Evolutionary conservation across 1,140 invertebrate species (phyloP).

Genomic region (Cryptotermes secundus): DNA sequence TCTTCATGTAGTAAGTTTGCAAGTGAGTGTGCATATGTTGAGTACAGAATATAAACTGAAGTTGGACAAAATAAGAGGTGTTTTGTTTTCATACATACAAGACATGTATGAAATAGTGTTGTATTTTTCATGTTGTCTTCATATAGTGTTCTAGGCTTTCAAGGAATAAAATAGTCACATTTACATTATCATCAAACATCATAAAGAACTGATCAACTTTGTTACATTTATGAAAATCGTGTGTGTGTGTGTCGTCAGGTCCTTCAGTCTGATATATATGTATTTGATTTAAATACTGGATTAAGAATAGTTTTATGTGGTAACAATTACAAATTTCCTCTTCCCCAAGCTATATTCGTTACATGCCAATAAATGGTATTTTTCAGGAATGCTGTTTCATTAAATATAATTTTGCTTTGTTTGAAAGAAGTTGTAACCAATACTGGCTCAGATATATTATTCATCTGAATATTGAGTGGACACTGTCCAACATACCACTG

Average conservation of each 20-base stretch:
- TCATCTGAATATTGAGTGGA: too few relatives aligned
- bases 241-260: not conserved
- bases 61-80: not conserved
- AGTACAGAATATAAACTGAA: not conserved
- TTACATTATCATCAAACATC: not conserved
- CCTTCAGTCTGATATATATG: not conserved
- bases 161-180: not conserved
- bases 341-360: not conserved
- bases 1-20: not conserved
- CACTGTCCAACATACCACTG: too few relatives aligned
- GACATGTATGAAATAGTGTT: not conserved
- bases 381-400: not conserved
- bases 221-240: not conserved
- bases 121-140: slow-evolving; percentile 1
- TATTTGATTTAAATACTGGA: not conserved
- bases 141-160: not conserved
- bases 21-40: not conserved
- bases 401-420: not conserved
- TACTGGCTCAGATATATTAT: too few relatives aligned
- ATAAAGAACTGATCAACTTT: not conserved
- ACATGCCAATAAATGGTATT: not conserved
- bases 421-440: too few relatives aligned
- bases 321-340: not conserved
- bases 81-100: not conserved
- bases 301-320: not conserved